Evolutionary conservation across 2,113 vertebrate species (phyloP).

Genomic region (Platichthys stellatus): DNA sequence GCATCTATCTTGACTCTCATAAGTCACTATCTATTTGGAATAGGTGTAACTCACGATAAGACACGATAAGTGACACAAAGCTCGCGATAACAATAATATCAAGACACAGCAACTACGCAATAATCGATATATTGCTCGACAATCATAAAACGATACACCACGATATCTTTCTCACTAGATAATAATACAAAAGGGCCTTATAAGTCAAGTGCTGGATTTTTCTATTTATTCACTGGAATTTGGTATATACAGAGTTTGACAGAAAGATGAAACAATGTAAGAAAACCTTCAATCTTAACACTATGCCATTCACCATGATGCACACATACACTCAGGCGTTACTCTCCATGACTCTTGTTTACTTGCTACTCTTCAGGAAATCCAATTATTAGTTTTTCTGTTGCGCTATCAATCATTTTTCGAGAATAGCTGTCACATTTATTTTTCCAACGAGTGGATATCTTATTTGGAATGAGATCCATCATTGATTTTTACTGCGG

Average conservation of each 20-base stretch:
- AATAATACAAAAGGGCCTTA: too few relatives aligned
- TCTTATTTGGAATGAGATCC: conserved; percentile 57
- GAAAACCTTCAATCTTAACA: too few relatives aligned
- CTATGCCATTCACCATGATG: neutral
- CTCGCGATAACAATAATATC: too few relatives aligned
- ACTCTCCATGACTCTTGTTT: conserved; percentile 13
- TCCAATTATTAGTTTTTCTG: conserved; percentile 54
- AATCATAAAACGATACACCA: too few relatives aligned
- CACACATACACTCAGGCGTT: neutral
- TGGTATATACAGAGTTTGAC: neutral
- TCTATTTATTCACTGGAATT: neutral
- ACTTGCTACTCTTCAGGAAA: conserved; percentile 31
- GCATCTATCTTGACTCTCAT: neutral
- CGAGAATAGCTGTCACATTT: conserved; percentile 41
- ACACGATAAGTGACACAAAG: too few relatives aligned
- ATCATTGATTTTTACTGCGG: conserved; percentile 32
- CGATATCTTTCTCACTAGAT: too few relatives aligned
- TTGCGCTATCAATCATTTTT: conserved; percentile 56
- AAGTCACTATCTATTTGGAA: neutral
- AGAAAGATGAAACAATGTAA: too few relatives aligned
- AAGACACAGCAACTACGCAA: too few relatives aligned
- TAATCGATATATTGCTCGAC: too few relatives aligned
- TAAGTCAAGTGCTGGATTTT: too few relatives aligned
- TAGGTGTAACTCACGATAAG: neutral
- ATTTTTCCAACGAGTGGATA: conserved; percentile 34